Conservation (phyloP, 1,140 invertebrate species). For the Brachionus rubens region DNA sequence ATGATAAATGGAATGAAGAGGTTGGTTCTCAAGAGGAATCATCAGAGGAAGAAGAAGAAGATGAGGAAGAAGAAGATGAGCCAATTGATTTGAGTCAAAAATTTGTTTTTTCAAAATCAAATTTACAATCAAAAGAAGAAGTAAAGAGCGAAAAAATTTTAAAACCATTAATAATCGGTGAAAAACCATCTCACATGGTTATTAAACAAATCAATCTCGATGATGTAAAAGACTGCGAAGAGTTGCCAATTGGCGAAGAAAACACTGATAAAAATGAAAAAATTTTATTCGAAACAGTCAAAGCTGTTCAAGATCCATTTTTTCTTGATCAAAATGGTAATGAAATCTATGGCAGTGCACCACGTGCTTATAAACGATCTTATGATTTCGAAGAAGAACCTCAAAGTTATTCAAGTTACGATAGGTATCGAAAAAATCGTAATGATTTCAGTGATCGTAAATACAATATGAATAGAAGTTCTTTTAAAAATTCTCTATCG, state of each 20-base stretch:
- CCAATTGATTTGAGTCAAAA: not conserved
- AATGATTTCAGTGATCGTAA: not conserved
- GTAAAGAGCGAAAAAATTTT: not conserved
- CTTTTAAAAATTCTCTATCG: constrained; percentile 8
- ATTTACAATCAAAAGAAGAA: constrained; percentile 5
- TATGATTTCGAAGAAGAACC: not conserved
- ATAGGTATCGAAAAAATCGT: not conserved
- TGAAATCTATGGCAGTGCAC: constrained; percentile 14
- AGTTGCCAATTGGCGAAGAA: constrained; percentile 1
- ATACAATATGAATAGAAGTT: not conserved
- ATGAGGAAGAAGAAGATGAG: not conserved
- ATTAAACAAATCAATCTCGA: constrained; percentile 43
- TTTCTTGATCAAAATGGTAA: constrained; percentile 41
- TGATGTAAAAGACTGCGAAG: constrained; percentile 10
- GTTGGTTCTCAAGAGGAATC: not conserved
- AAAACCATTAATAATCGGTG: constrained; percentile 25
- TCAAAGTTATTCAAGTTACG: constrained; percentile 39
- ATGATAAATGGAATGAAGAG: constrained; percentile 15
- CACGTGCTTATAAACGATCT: not conserved
- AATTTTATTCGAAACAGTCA: not conserved
- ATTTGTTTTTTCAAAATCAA: constrained; percentile 23
- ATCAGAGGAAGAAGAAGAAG: not conserved
- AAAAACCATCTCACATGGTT: constrained; percentile 12
- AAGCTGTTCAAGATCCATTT: constrained; percentile 23
- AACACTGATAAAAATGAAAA: not conserved